Evolutionary conservation across 2,113 vertebrate species (phyloP).

Genomic region (Poicephalus meyeri): DNA sequence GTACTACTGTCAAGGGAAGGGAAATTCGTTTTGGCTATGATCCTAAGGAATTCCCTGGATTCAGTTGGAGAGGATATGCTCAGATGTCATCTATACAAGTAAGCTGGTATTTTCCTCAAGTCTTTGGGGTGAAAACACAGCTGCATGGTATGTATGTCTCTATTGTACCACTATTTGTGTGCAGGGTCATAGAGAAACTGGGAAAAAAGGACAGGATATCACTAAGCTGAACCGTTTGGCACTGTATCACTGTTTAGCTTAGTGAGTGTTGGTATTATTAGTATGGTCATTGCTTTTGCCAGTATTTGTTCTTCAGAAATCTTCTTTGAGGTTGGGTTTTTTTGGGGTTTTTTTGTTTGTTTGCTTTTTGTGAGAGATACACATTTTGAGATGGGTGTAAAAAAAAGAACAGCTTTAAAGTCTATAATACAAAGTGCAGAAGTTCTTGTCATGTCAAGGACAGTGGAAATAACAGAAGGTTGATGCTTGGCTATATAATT

Average conservation of each 20-base stretch:
- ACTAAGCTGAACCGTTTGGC: neutral
- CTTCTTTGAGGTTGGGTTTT: neutral
- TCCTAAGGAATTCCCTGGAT: constrained; percentile 83
- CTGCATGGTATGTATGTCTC: neutral
- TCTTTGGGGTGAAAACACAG: neutral
- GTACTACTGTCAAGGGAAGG: constrained; percentile 75
- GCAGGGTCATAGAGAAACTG: neutral
- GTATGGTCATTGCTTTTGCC: neutral
- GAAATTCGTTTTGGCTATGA: constrained; percentile 85
- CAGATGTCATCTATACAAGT: constrained; percentile 88
- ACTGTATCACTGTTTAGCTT: neutral
- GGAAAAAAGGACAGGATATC: neutral
- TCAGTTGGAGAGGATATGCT: constrained; percentile 93
- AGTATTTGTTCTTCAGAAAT: neutral
- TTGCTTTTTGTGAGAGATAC: neutral
- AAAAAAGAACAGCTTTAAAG: neutral
- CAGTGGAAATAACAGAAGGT: neutral
- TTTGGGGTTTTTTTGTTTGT: neutral
- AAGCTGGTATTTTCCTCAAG: neutral
- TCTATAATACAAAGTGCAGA: neutral
- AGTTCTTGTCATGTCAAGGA: neutral
- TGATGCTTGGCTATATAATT: neutral
- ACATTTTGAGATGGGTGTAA: neutral
- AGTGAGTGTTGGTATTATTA: neutral
- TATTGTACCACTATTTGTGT: neutral